Percentiles rank a stretch among this genome's conserved stretches.
Conservation (phyloP, 35 echinoderm and acorn worm genomes). For the Eucidaris tribuloides region DNA sequence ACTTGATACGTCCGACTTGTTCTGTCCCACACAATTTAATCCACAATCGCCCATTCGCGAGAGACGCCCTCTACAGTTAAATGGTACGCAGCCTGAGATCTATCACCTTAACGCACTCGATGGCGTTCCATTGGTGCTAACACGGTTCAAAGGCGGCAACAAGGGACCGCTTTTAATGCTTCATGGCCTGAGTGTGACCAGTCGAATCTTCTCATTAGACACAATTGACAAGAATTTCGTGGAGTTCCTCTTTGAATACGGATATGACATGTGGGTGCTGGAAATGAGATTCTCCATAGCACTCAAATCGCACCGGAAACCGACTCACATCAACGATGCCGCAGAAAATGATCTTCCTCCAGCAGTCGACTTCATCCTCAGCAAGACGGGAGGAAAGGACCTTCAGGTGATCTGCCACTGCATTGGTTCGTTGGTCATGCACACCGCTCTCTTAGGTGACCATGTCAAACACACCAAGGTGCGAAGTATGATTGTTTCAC, state of each 20-base stretch:
- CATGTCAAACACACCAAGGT: constrained; percentile 43
- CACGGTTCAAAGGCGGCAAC: constrained; percentile 7
- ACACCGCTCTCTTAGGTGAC: constrained; percentile 34
- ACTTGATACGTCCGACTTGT: constrained; percentile 39
- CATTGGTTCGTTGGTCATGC: constrained; percentile 43
- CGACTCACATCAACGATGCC: constrained; percentile 42
- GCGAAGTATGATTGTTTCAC: constrained; percentile 53
- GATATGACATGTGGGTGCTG: constrained; percentile 50
- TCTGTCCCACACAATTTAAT: constrained; percentile 22
- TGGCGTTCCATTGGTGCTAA: constrained; percentile 25
- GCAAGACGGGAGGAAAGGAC: constrained; percentile 28
- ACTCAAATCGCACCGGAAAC: constrained; percentile 13
- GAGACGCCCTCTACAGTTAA: constrained; percentile 7
- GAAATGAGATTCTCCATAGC: constrained; percentile 42
- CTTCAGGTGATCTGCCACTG: constrained; percentile 69
- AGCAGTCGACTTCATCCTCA: constrained; percentile 54
- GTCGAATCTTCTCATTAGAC: constrained; percentile 48
- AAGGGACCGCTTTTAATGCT: constrained; percentile 54
- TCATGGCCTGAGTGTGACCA: constrained; percentile 34
- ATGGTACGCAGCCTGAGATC: constrained; percentile 14
- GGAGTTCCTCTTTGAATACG: constrained; percentile 50
- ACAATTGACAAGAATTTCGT: constrained; percentile 60
- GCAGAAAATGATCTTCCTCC: constrained; percentile 60
- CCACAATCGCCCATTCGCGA: background rate
- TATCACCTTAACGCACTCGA: constrained; percentile 3